Evolutionary conservation across 2,113 vertebrate genomes (phyloP).

Genomic region (Elaphurus davidianus): DNA sequence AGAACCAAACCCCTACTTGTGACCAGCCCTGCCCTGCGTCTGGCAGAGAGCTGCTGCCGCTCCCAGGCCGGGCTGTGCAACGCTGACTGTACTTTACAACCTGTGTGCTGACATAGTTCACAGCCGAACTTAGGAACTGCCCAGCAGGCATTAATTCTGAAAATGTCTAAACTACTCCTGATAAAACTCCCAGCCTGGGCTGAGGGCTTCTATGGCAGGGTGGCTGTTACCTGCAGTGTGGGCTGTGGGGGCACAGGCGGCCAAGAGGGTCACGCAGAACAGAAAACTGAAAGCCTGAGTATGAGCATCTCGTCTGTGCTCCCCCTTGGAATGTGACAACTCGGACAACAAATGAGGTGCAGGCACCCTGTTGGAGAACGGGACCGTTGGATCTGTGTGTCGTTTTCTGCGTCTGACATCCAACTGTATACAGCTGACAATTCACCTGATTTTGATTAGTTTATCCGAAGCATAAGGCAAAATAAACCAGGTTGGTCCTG

Average conservation of each 20-base stretch:
- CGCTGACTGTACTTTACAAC: not conserved
- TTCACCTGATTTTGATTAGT: conserved; percentile 54
- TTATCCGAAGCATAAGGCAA: conserved; percentile 37
- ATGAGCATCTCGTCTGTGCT: not conserved
- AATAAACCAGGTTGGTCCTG: conserved; percentile 11
- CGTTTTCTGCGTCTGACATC: conserved; percentile 41
- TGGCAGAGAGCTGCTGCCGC: not conserved
- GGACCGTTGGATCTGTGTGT: not conserved
- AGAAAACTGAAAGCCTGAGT: not conserved
- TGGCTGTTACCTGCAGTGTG: not conserved
- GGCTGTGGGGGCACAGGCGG: not conserved
- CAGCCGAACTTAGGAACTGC: not conserved
- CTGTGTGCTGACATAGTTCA: not conserved
- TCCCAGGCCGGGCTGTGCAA: not conserved
- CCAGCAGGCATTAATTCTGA: conserved; percentile 7
- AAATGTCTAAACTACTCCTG: conserved; percentile 18
- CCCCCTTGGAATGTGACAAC: not conserved
- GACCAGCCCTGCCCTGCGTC: not conserved
- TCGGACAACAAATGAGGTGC: not conserved
- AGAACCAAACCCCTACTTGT: not conserved
- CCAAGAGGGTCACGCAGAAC: not conserved
- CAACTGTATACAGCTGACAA: conserved; percentile 43
- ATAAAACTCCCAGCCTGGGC: not conserved
- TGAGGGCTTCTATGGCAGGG: not conserved
- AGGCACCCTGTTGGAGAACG: not conserved